Conservation (phyloP, 2,113 vertebrate species). For the Pseudopipra pipra region DNA sequence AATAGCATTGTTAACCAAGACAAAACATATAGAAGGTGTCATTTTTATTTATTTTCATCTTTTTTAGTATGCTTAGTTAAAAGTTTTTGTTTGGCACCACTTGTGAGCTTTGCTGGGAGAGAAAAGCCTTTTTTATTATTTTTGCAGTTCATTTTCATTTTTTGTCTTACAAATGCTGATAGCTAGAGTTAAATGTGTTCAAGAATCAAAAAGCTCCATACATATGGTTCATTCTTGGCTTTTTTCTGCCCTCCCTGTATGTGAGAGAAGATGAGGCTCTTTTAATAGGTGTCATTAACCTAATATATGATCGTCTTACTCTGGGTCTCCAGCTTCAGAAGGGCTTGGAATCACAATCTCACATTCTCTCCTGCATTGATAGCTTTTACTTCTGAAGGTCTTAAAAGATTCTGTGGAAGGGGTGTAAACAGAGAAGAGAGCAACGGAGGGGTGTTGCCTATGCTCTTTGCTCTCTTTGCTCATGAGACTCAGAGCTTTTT, state of each 20-base stretch:
- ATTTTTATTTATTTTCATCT: not conserved
- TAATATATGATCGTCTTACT: not conserved
- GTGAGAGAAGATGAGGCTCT: not conserved
- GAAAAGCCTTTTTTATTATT: not conserved
- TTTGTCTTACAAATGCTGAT: not conserved
- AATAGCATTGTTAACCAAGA: not conserved
- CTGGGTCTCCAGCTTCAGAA: not conserved
- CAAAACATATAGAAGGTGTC: not conserved
- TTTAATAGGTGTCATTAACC: not conserved
- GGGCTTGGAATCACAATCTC: not conserved
- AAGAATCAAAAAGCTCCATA: not conserved
- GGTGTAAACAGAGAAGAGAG: not conserved
- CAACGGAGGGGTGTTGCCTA: not conserved
- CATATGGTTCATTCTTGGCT: rapidly evolving
- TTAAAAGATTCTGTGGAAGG: not conserved
- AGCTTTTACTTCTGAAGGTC: not conserved
- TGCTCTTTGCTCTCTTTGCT: not conserved
- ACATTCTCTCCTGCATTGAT: not conserved
- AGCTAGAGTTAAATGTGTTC: not conserved
- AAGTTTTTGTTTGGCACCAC: not conserved
- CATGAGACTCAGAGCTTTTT: not conserved
- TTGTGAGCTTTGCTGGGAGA: not conserved
- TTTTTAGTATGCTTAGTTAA: not conserved
- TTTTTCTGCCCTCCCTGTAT: not conserved
- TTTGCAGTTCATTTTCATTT: not conserved